Percentiles rank a stretch among this genome's conserved stretches.
phyloP scores from a whole-genome alignment of 1,140 invertebrate genomes.

The Sitobion miscanthi region DNA sequence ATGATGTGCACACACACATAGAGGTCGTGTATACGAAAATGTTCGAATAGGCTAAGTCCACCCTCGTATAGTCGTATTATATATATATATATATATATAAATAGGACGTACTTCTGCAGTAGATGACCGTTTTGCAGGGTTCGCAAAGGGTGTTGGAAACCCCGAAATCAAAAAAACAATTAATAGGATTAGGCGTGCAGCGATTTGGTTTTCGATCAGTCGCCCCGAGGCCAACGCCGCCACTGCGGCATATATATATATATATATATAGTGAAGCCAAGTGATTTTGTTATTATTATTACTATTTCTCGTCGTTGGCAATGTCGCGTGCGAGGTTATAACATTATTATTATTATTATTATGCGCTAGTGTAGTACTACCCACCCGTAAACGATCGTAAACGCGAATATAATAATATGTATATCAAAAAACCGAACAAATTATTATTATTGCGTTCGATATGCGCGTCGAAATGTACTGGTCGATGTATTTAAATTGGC shows the following conservation, averaged over 20 bases:
- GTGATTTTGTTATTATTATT: not conserved
- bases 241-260: no score
- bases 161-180: conserved; percentile 7
- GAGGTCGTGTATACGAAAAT: not conserved
- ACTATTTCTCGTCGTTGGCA: not conserved
- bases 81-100: no score
- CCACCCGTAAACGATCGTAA: not conserved
- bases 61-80: not conserved
- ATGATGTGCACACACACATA: not conserved
- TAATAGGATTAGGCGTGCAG: not conserved
- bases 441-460: not conserved
- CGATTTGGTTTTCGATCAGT: not conserved
- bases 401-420: not conserved
- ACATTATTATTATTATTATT: not conserved
- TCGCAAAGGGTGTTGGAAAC: not conserved
- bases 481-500: not conserved
- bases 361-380: not conserved
- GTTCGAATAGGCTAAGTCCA: not conserved
- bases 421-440: not conserved
- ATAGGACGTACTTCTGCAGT: not conserved
- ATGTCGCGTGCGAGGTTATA: not conserved
- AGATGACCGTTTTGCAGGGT: not conserved
- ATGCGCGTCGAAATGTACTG: not conserved
- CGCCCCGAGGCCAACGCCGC: not conserved
- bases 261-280: not conserved